Percentiles rank a stretch among this genome's conserved stretches.
These are phyloP conservation scores for Sebastes hopkinsi DNA, from an alignment of 2,797 vertebrate species.

Conservation along the genomic window DNA sequence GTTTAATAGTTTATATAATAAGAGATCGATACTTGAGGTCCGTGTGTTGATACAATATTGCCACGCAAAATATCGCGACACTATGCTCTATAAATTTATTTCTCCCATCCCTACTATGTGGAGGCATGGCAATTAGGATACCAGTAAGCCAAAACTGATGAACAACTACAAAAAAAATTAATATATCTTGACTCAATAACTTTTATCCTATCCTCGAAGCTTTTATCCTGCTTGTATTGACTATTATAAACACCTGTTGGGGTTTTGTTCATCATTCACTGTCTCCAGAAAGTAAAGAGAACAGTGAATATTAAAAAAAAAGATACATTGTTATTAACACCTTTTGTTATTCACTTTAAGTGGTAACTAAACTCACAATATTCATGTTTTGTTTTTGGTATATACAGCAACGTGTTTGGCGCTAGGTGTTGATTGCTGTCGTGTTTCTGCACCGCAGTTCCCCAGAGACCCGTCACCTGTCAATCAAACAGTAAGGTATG, in stretches of 20 bases:
- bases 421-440: constrained; percentile 51
- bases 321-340: constrained; percentile 21
- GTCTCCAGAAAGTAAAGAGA: constrained; percentile 18
- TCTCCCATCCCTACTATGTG: no score
- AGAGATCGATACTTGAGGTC: no score
- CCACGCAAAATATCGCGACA: no score
- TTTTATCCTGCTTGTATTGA: background rate
- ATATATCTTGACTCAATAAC: background rate
- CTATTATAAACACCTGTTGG: constrained; percentile 4
- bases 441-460: constrained; percentile 8
- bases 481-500: constrained; percentile 15
- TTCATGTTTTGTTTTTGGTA: constrained; percentile 23
- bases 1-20: no score
- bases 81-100: rapidly evolving
- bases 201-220: background rate
- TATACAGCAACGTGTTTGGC: background rate
- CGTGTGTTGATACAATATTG: rapidly evolving
- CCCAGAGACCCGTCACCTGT: constrained; percentile 1
- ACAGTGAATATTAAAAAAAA: constrained; percentile 6
- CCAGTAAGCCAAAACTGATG: background rate
- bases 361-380: constrained; percentile 12
- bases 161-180: background rate
- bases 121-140: background rate
- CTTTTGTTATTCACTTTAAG: constrained; percentile 16
- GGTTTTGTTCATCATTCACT: background rate